These are phyloP conservation scores for Drosophila obscura DNA, from an alignment of 1,140 invertebrate genomes.

Conservation along the genomic window DNA sequence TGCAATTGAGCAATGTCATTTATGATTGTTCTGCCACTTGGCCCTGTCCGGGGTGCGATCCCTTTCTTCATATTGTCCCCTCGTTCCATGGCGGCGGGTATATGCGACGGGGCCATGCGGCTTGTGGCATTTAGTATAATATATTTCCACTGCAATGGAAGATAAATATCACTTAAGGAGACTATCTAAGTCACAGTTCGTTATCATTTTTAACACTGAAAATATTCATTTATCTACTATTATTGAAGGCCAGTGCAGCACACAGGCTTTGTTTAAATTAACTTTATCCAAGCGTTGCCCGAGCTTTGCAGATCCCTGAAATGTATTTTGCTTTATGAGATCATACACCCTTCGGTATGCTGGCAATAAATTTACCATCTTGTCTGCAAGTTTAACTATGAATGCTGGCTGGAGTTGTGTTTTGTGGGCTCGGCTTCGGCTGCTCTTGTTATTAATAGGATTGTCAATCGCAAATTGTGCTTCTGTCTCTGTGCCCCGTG, in stretches of 20 bases:
- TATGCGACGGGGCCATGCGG: background rate
- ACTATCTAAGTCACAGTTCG: too few relatives aligned
- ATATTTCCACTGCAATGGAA: background rate
- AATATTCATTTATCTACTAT: too few relatives aligned
- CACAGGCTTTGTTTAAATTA: slow-evolving; percentile 2
- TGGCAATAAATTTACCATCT: slow-evolving; percentile 27
- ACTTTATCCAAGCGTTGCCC: slow-evolving; percentile 14
- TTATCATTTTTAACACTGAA: too few relatives aligned
- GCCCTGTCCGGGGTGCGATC: slow-evolving; percentile 23
- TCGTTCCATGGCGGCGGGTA: slow-evolving; percentile 5
- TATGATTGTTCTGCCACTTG: slow-evolving; percentile 72
- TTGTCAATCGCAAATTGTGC: slow-evolving; percentile 81
- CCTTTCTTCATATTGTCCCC: slow-evolving; percentile 24
- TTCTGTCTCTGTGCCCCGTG: slow-evolving; percentile 37
- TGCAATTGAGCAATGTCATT: slow-evolving; percentile 82
- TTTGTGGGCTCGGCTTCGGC: slow-evolving; percentile 20
- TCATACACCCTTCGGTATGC: slow-evolving; percentile 43
- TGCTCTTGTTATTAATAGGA: slow-evolving; percentile 77
- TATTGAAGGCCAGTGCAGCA: too few relatives aligned
- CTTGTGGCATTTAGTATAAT: background rate
- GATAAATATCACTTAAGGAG: too few relatives aligned
- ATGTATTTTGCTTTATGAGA: slow-evolving; percentile 24
- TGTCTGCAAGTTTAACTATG: slow-evolving; percentile 49
- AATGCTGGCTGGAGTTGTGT: slow-evolving; percentile 26
- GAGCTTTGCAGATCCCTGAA: background rate